Conservation (phyloP, 2,113 vertebrate species). For the Galemys pyrenaicus region DNA sequence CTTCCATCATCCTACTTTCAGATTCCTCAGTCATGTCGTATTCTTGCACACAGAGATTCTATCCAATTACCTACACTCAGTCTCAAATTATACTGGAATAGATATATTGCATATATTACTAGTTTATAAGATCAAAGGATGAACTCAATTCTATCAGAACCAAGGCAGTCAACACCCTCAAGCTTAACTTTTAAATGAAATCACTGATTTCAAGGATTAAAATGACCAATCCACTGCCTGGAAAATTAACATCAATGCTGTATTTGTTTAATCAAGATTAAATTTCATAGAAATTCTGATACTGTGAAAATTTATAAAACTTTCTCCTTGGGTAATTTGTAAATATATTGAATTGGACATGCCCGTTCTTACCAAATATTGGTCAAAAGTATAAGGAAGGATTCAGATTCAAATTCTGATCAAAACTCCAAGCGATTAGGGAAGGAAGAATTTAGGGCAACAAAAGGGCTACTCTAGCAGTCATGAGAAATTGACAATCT, state of each 20-base stretch:
- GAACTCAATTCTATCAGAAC: conserved; percentile 90
- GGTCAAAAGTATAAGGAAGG: conserved; percentile 78
- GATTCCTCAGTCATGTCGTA: conserved; percentile 92
- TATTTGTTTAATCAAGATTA: conserved; percentile 97
- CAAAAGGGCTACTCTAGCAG: conserved; percentile 76
- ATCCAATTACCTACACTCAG: conserved; percentile 93
- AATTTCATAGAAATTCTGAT: conserved; percentile 94
- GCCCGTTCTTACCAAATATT: conserved; percentile 80
- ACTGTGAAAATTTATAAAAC: conserved; percentile 84
- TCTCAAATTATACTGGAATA: conserved; percentile 93
- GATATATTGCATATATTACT: conserved; percentile 89
- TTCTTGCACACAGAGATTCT: conserved; percentile 94
- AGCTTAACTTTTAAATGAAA: conserved; percentile 91
- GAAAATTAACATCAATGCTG: conserved; percentile 94
- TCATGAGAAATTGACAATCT: conserved; percentile 75
- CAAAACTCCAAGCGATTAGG: conserved; percentile 77
- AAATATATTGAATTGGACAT: conserved; percentile 64
- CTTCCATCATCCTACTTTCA: conserved; percentile 92
- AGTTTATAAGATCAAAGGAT: conserved; percentile 87
- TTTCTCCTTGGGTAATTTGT: neutral
- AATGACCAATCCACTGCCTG: conserved; percentile 91
- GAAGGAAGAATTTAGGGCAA: conserved; percentile 69
- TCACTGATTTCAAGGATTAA: conserved; percentile 93
- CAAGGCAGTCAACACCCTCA: conserved; percentile 88
- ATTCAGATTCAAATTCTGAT: conserved; percentile 74